Conservation (phyloP, 2,888 invertebrate genomes). For the Chromoteleia sp. region DNA sequence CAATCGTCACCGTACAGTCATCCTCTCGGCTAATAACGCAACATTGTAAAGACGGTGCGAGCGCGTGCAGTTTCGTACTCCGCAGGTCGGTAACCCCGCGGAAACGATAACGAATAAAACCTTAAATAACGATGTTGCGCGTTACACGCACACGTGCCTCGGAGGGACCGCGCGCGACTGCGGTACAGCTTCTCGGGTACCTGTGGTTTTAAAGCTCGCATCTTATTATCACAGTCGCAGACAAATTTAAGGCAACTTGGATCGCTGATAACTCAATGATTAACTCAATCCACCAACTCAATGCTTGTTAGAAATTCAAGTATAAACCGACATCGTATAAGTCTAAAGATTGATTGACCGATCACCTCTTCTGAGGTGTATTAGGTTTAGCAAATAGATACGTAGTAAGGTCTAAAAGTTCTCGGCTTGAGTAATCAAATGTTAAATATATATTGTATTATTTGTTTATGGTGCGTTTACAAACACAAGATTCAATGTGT, state of each 20-base stretch:
- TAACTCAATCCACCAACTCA: background rate
- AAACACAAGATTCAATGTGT: too few relatives aligned
- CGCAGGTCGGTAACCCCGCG: constrained; percentile 49
- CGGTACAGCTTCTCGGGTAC: constrained; percentile 4
- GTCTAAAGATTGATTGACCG: constrained; percentile 30
- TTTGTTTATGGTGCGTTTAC: too few relatives aligned
- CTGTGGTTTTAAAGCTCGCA: background rate
- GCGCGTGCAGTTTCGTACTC: constrained; percentile 39
- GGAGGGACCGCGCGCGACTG: constrained; percentile 59
- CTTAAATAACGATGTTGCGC: constrained; percentile 73
- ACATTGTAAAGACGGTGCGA: constrained; percentile 59
- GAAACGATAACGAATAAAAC: constrained; percentile 75
- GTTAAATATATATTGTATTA: too few relatives aligned
- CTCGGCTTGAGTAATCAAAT: too few relatives aligned
- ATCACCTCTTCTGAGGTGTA: constrained; percentile 1
- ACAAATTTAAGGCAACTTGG: background rate
- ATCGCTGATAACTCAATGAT: background rate
- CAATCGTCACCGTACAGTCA: constrained; percentile 10
- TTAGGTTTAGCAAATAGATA: constrained; percentile 14
- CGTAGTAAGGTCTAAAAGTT: too few relatives aligned
- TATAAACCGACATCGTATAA: constrained; percentile 3
- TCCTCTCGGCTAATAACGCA: constrained; percentile 52
- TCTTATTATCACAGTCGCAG: constrained; percentile 26
- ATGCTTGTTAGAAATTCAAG: background rate
- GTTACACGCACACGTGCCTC: constrained; percentile 61